Conservation (phyloP, 2,797 vertebrate genomes). For the Rhadinocentrus ornatus region DNA sequence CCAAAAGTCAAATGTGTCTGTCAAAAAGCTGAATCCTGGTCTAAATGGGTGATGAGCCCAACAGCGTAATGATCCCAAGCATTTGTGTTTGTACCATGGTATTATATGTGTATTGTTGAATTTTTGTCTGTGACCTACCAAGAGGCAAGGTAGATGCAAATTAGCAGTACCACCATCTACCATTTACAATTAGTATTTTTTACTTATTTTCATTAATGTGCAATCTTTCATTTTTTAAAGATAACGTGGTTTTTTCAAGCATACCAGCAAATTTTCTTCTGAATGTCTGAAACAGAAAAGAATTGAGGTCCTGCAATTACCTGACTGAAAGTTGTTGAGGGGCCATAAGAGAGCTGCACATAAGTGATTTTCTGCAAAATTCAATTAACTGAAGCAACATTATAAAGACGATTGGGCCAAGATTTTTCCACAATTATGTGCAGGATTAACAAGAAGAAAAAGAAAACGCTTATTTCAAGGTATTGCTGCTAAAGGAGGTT, state of each 20-base stretch:
- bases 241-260: too few relatives aligned
- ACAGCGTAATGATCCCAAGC: not conserved
- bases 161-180: too few relatives aligned
- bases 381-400: not conserved
- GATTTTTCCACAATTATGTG: not conserved
- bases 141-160: too few relatives aligned
- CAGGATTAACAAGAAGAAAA: not conserved
- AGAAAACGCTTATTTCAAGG: not conserved
- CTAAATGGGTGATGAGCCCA: not conserved
- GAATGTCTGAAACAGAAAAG: not conserved
- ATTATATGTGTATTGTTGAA: too few relatives aligned
- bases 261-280: not conserved
- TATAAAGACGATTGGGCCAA: not conserved
- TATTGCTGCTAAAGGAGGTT: not conserved
- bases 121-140: too few relatives aligned
- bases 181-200: too few relatives aligned
- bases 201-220: too few relatives aligned
- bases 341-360: not conserved
- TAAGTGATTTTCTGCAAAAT: not conserved
- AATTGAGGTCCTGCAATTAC: not conserved
- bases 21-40: not conserved
- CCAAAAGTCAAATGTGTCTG: not conserved
- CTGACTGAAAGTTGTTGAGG: not conserved
- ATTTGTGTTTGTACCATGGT: too few relatives aligned
- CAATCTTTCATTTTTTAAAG: too few relatives aligned